Base-by-base conservation (phyloP, 2,888 invertebrate species). In the Drosophila aldrichi region DNA sequence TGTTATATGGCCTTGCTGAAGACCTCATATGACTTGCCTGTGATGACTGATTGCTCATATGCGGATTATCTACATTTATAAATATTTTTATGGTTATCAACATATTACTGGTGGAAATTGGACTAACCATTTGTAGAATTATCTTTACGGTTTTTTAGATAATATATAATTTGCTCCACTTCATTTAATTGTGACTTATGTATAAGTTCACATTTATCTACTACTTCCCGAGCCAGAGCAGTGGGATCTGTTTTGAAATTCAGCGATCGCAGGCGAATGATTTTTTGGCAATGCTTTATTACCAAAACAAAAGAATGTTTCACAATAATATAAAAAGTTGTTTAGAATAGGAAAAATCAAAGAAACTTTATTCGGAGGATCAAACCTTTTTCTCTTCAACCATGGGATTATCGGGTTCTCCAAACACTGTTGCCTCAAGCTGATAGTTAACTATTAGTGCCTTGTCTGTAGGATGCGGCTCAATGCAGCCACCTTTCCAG, bases 391-490 rank as follows among this genome's bases (percentile, higher is more conserved):
- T 96, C 90, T 97, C 97, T 67, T 97, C 96, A 74, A 97, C 94
- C 94, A 97, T 95, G 18, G 96, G 95, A 92, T 96, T 96, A 69
- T 96, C 96, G 77, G 96, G 94, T 91, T 96, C 96, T 36, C 96
- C 96, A 74, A 97, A 94, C 80, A 97, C 96, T n/a, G 96, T 95
- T 52, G 97, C 97, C 92, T 97, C 97, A 75, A 97, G 94, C 91
- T 97, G 96, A 94, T 97, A 97, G 93, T 96, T 96, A 59, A 98
- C 96, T 64, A 98, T 95, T 57, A 98, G 93, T 49, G 97, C 97
- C 90, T 96, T 96, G 91, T 97, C 96, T 58, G 96, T 96, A 12
- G 97, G 97, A 94, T 98, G 98, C 20, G 97, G 97, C 93, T 98
- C 97, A 74, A 98, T 94, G 70, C 95, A 95, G 56, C 96, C 96